A percentile compares a stretch with the other conserved stretches of the same genome.
These are phyloP conservation scores for Epinephelus fuscoguttatus DNA, from an alignment of 2,113 vertebrate genomes.

Conservation along the genomic window DNA sequence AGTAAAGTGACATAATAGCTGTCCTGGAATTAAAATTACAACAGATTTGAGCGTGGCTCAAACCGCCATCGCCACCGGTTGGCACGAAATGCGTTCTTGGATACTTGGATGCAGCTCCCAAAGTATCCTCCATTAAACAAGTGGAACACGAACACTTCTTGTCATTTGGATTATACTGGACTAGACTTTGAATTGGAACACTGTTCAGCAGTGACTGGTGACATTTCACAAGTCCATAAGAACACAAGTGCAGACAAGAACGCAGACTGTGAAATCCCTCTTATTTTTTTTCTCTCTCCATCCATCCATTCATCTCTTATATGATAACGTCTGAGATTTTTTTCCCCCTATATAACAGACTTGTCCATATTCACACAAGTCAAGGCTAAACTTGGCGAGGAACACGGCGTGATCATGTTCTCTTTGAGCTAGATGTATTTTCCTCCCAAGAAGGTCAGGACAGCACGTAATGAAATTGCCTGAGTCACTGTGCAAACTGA, in stretches of 20 bases:
- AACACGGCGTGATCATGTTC: not conserved
- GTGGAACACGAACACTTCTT: not conserved
- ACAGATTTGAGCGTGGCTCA: not conserved
- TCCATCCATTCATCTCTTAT: not conserved
- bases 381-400: not conserved
- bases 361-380: not conserved
- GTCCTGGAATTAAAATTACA: not conserved
- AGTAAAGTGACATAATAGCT: not conserved
- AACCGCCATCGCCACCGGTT: not conserved
- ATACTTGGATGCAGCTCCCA: not conserved
- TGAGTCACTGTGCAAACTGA: conserved; percentile 4
- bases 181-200: not conserved
- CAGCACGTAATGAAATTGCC: not conserved
- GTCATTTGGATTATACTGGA: not conserved
- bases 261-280: not conserved
- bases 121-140: not conserved
- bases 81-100: not conserved
- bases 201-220: too few species aligned
- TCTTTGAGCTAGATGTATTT: not conserved
- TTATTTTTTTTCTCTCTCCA: not conserved
- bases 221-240: not conserved
- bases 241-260: not conserved
- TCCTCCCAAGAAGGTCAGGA: not conserved
- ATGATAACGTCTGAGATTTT: not conserved
- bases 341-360: not conserved